phyloP scores from a whole-genome alignment of 2,113 vertebrate genomes.

The Nerophis ophidion region DNA sequence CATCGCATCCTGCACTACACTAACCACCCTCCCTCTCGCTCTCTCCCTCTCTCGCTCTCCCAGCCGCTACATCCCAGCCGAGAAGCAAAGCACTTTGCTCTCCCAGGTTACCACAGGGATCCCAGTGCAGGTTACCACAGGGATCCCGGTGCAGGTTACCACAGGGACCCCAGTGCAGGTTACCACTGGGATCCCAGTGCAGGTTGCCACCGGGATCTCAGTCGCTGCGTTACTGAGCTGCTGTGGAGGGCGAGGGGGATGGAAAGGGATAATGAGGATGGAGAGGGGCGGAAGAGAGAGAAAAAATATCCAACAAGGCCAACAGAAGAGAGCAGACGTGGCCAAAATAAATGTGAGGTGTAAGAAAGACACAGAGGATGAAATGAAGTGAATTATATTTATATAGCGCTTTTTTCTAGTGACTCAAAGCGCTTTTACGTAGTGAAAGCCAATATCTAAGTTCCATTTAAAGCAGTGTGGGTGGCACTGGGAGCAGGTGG shows the following conservation, averaged over 20 bases:
- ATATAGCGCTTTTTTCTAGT: too few species aligned
- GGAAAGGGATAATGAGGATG: conserved; percentile 27
- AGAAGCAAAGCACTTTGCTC: conserved; percentile 47
- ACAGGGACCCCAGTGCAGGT: conserved; percentile 30
- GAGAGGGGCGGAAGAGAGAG: conserved; percentile 24
- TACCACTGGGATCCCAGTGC: conserved; percentile 57
- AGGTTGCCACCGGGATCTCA: conserved; percentile 64
- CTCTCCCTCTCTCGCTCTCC: conserved; percentile 20
- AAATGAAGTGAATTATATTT: background rate
- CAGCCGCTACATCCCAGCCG: conserved; percentile 37
- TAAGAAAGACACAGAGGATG: conserved; percentile 15
- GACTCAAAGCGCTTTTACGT: too few species aligned
- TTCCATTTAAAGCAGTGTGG: too few species aligned
- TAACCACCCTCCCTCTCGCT: conserved; percentile 26
- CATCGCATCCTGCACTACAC: conserved; percentile 47
- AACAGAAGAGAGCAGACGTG: conserved; percentile 41
- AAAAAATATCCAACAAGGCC: conserved; percentile 24
- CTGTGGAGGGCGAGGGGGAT: conserved; percentile 23
- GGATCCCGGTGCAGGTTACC: too few species aligned
- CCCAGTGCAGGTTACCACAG: background rate
- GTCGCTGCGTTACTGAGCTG: conserved; percentile 30
- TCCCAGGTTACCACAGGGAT: conserved; percentile 66
- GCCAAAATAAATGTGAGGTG: conserved; percentile 17
- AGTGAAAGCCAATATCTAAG: too few species aligned
- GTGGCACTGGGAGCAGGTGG: too few species aligned